Evolutionary conservation across 2,888 invertebrate species (phyloP), one percentile per base, ranked within the genome.

Genomic region (Dicyrtoma fusca): DNA sequence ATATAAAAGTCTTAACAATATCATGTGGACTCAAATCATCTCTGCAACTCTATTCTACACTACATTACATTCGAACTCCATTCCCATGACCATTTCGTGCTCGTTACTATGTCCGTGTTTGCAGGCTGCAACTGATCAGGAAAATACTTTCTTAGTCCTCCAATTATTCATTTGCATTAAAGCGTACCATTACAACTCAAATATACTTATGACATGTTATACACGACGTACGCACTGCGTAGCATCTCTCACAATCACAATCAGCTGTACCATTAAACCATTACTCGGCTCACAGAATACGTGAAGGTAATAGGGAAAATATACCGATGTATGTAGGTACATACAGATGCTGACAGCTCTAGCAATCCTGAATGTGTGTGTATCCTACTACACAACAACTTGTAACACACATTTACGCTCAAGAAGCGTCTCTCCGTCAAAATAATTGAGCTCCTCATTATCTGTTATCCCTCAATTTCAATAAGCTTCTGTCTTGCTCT

Each of bases 401-500:
- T 34, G 34, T 34, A 34, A 34, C 34, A 34, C 34, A 34, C 8
- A 34, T 5, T 34, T 34, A 5, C 4, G 8, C 3, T 3, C 34
- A 34, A 8, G 3, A 8, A 5, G 34, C 8, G 34, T 34, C 34
- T 34, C 34, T 34, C 34, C 8, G 8, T 34, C 34, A 63, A 45
- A 63, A 63, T 63, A 44, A 63, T 63, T 63, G 45, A 17, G 62
- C 44, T 63, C 21, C 19, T 45, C 61, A 63, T 63, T 45, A 45
- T 61, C 62, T 44, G 34, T 34, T 34, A 34, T 34, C 34, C 34
- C 45, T 63, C 21, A 44, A 63, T 63, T 63, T 63, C 45, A 63
- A 45, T 42, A 61, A 61, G 44, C 62, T 26, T 34, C 57, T 25
- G 25, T 23, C 34, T 34, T 34, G 34, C 34, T 34, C 8, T 34